Conservation (phyloP, 2,113 vertebrate species). For the Astatoreochromis straeleni region DNA sequence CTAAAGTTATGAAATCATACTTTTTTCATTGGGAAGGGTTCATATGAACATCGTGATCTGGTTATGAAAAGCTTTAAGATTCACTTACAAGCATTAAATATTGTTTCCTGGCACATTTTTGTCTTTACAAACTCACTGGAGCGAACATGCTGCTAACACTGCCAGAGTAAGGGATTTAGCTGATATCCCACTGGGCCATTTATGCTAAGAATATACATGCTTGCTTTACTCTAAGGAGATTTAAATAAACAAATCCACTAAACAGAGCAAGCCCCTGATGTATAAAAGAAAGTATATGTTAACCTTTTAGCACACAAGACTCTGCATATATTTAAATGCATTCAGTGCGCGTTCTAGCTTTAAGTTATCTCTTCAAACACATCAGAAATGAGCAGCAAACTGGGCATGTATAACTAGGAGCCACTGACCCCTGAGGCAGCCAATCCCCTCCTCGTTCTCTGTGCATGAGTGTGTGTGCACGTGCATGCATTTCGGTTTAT, state of each 20-base stretch:
- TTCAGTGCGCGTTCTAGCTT: neutral
- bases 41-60: neutral
- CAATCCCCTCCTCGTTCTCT: neutral
- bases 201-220: conserved; percentile 33
- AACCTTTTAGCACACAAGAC: neutral
- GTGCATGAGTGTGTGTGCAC: neutral
- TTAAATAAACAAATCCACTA: conserved; percentile 25
- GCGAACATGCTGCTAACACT: neutral
- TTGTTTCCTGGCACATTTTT: neutral
- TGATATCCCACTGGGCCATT: conserved; percentile 31
- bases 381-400: conserved; percentile 19
- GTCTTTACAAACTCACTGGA: neutral
- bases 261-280: neutral
- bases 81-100: neutral
- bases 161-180: conserved; percentile 29
- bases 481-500: neutral
- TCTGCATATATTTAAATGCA: neutral
- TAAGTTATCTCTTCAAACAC: neutral
- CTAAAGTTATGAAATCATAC: neutral
- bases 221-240: conserved; percentile 2
- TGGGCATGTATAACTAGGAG: conserved; percentile 32
- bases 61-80: neutral
- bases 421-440: conserved; percentile 36
- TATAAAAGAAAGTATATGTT: neutral
- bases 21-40: neutral